Evolutionary conservation across 1,140 invertebrate genomes (phyloP), one percentile per base, ranked within the genome.

Genomic region (Drosophila micromelanica): DNA sequence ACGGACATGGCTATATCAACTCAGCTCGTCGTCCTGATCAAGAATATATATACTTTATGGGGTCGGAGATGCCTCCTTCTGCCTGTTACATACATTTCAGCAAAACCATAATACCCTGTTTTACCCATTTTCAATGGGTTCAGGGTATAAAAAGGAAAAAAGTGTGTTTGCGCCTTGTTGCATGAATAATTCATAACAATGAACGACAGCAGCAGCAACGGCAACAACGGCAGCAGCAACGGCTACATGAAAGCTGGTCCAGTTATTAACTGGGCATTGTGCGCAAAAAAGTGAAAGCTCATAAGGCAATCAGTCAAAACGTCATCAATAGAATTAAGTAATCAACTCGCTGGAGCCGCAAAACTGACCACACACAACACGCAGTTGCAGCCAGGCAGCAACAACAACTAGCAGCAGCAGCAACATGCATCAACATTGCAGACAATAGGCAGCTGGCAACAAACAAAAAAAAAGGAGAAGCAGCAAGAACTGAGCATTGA

Each of bases 261-360:
- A 87, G 78, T 86, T 87, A 87, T 82, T 87, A 87, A 89, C 81
- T 72, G 84, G 84, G 61, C 63, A 68, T 73, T 63, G 80, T 48
- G 43, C 48, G 61, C 60, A 77, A 85, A 90, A 85, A 90, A 90
- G 82, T 90, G 87, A 90, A 90, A 90, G 87, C 87, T 90, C 87
- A 90, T 89, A 84, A 89, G 82, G 82, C 89, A 90, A 90, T 90
- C 89, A 89, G 84, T 90, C 89, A 90, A 90, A 90, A 84, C 89
- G 89, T 90, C 87, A 90, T 90, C 85, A 90, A 90, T 91, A 84
- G 86, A 90, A 90, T 90, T 90, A 90, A 90, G 89, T 90, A 90
- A 90, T 90, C 89, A 90, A 90, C 72, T 84, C 30, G 69, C 49
- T 46, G 49, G 71, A 70, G 64, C 71, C 59, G 42, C 75, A 70